A percentile compares a stretch with the other conserved stretches of the same genome.
Conservation (phyloP, 1,140 invertebrate species). For the Lepidurus packardi region DNA sequence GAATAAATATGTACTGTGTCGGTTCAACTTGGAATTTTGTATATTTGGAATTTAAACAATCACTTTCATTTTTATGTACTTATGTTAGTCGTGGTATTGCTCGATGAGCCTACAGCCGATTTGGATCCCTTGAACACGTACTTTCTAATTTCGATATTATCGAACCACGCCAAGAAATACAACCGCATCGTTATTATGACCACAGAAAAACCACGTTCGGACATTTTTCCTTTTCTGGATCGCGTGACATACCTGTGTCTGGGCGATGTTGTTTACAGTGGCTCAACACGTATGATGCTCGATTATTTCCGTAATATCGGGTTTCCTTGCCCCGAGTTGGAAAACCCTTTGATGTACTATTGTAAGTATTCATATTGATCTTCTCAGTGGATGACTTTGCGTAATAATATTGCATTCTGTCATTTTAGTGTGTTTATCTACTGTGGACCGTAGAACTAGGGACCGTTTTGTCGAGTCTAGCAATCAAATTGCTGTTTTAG, state of each 20-base stretch:
- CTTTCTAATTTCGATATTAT: conserved; percentile 82
- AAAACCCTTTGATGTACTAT: conserved; percentile 91
- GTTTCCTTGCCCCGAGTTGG: conserved; percentile 84
- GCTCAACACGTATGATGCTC: conserved; percentile 77
- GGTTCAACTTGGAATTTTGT: background rate
- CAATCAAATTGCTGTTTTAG: conserved; percentile 81
- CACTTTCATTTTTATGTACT: conserved; percentile 19
- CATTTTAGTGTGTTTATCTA: conserved; percentile 70
- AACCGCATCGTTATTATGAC: conserved; percentile 80
- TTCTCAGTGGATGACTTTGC: background rate
- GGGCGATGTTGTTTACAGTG: conserved; percentile 84
- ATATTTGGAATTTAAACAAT: conserved; percentile 23
- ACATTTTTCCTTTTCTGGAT: conserved; percentile 87
- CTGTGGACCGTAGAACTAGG: conserved; percentile 77
- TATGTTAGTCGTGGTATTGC: conserved; percentile 64
- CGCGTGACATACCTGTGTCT: conserved; percentile 75
- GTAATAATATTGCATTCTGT: background rate
- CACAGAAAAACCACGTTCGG: conserved; percentile 86
- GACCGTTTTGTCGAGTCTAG: conserved; percentile 87
- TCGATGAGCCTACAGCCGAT: conserved; percentile 86
- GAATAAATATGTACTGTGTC: background rate
- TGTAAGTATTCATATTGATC: conserved; percentile 54
- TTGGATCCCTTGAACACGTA: conserved; percentile 87
- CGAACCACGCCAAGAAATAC: conserved; percentile 84
- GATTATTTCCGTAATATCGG: conserved; percentile 87